Evolutionary conservation across 2,113 vertebrate species (phyloP), one percentile per base, ranked within the genome.

Genomic region (Rhinolophus ferrumequinum): DNA sequence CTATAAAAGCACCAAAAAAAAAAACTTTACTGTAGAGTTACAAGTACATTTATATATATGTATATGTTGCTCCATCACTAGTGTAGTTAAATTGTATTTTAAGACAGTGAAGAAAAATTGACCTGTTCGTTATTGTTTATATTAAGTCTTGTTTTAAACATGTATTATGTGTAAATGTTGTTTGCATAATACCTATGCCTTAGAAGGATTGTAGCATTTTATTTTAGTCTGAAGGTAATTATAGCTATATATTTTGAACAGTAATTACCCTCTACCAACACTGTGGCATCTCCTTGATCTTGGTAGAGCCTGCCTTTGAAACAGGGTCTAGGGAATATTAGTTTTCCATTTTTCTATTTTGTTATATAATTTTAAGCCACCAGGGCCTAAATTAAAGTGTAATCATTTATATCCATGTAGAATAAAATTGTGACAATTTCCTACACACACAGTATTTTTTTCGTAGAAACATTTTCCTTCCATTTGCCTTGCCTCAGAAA

Each of bases 81-180:
- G 98, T 99, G 98, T 99, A 99, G 99, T 99, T 98, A 99, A 98
- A 99, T 98, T 99, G 99, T 99, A 99, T 99, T 99, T 99, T 98
- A 98, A 98, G 97, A 98, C 98, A 98, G 98, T 98, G 98, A 98
- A 98, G 99, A 99, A 98, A 98, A 98, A 98, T 98, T 98, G 98
- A 98, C 98, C 99, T 99, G 99, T 99, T 99, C 99, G 99, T 99
- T 99, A 99, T 99, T 99, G 99, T 99, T 99, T 99, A 99, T 99
- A 99, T 99, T 99, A 99, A 99, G 99, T 99, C 99, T 99, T 99
- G 99, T 99, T 99, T 99, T 99, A 99, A 99, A 99, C 99, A 99
- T 99, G 99, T 99, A 99, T 99, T 98, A 99, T 99, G 99, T 99
- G 99, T 99, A 99, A 99, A 99, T 99, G 99, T 99, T 99, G 99